Evolutionary conservation across 2,113 vertebrate genomes (phyloP).

Genomic region (Paramormyrops kingsleyae): DNA sequence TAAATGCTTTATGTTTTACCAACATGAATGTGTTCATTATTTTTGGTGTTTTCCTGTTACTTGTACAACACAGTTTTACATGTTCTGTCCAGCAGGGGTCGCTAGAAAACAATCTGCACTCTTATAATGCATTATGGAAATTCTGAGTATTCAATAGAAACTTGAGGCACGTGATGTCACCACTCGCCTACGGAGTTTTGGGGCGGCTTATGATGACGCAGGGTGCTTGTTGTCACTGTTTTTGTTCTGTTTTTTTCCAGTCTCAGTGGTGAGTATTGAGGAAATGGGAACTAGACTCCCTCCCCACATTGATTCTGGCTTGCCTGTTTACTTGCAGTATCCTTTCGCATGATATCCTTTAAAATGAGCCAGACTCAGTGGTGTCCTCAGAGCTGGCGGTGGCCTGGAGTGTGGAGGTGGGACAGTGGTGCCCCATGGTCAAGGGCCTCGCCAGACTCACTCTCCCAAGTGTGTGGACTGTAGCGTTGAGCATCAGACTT

Average conservation of each 20-base stretch:
- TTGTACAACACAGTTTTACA: not conserved
- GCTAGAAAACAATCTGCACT: not conserved
- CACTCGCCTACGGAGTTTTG: not conserved
- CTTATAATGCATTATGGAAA: not conserved
- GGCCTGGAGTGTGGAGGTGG: not conserved
- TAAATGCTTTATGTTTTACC: not conserved
- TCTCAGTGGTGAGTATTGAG: conserved; percentile 76
- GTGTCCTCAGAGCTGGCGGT: not conserved
- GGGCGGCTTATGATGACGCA: not conserved
- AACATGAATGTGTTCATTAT: not conserved
- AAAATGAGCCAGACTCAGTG: conserved; percentile 32
- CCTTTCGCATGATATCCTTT: conserved; percentile 66
- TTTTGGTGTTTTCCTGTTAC: not conserved
- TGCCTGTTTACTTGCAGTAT: conserved; percentile 63
- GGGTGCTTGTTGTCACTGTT: conserved; percentile 14
- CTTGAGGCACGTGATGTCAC: not conserved
- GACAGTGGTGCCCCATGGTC: too few relatives aligned
- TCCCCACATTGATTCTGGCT: conserved; percentile 53
- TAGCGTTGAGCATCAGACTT: not conserved
- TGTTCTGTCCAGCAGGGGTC: not conserved
- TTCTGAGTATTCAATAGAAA: not conserved
- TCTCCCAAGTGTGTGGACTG: not conserved
- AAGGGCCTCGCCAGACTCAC: not conserved
- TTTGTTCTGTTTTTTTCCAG: conserved; percentile 57
- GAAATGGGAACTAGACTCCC: conserved; percentile 65